These are phyloP conservation scores for Hemibagrus wyckioides DNA, from an alignment of 2,113 vertebrate species.

Conservation along the genomic window DNA sequence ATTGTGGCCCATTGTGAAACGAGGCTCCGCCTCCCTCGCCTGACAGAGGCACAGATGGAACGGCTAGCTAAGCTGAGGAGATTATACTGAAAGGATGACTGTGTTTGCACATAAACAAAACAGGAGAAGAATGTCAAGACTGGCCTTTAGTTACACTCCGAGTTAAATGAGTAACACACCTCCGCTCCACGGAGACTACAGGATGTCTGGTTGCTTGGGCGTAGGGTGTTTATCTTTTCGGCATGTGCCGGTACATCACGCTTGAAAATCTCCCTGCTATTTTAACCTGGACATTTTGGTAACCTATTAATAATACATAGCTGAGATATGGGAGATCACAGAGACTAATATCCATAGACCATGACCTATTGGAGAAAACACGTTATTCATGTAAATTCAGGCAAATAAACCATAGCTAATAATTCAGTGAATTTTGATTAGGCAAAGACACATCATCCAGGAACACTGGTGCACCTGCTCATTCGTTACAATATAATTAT, in stretches of 20 bases:
- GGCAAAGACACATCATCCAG: neutral
- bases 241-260: neutral
- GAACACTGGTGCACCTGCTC: neutral
- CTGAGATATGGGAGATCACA: neutral
- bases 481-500: neutral
- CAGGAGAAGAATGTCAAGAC: neutral
- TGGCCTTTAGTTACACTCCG: constrained; percentile 1
- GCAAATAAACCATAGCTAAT: neutral
- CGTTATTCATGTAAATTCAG: neutral
- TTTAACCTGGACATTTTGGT: neutral
- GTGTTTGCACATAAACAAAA: neutral
- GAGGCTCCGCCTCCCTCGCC: neutral
- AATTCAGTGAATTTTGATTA: neutral
- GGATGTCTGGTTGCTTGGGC: neutral
- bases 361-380: neutral
- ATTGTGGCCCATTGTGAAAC: neutral
- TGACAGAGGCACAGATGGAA: neutral
- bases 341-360: neutral
- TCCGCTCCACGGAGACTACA: neutral
- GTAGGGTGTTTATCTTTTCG: constrained; percentile 8
- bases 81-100: neutral
- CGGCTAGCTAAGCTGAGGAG: neutral
- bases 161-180: neutral
- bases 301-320: neutral
- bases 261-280: neutral